Conservation (phyloP, 2,113 vertebrate species). For the Campylomormyrus numenius region DNA sequence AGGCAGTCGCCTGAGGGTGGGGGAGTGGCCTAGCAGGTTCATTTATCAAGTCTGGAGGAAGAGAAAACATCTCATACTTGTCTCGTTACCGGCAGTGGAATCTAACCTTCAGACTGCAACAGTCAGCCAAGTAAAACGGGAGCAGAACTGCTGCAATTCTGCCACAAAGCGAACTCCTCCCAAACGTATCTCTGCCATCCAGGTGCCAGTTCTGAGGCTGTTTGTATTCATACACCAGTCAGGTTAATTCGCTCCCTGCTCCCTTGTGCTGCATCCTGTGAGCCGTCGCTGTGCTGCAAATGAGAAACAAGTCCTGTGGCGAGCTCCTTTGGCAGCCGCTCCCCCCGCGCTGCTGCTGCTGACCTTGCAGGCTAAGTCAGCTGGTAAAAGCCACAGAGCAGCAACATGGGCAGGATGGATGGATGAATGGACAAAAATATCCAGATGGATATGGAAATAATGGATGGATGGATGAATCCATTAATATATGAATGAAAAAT, state of each 20-base stretch:
- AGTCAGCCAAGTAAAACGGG: constrained; percentile 36
- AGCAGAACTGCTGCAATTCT: constrained; percentile 24
- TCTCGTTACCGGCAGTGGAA: constrained; percentile 45
- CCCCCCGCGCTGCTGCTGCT: constrained; percentile 36
- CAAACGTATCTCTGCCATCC: constrained; percentile 29
- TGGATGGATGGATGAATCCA: background rate
- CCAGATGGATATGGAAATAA: background rate
- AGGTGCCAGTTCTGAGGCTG: constrained; percentile 16
- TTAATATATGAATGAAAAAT: background rate
- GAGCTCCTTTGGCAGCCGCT: constrained; percentile 45
- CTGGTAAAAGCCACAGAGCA: constrained; percentile 32
- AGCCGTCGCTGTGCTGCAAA: constrained; percentile 54
- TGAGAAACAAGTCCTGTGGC: constrained; percentile 54
- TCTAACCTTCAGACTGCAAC: constrained; percentile 33
- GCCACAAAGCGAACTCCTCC: constrained; percentile 42
- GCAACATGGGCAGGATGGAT: constrained; percentile 35
- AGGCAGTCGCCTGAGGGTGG: background rate
- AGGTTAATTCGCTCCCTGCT: constrained; percentile 36
- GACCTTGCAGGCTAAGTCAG: constrained; percentile 54
- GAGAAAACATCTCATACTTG: constrained; percentile 12
- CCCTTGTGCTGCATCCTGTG: constrained; percentile 37
- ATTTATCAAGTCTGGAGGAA: background rate
- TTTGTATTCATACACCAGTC: constrained; percentile 43
- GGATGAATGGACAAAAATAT: background rate
- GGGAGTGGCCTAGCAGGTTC: background rate